Conservation (phyloP, 2,797 vertebrate genomes). For the Gorsachius magnificus region DNA sequence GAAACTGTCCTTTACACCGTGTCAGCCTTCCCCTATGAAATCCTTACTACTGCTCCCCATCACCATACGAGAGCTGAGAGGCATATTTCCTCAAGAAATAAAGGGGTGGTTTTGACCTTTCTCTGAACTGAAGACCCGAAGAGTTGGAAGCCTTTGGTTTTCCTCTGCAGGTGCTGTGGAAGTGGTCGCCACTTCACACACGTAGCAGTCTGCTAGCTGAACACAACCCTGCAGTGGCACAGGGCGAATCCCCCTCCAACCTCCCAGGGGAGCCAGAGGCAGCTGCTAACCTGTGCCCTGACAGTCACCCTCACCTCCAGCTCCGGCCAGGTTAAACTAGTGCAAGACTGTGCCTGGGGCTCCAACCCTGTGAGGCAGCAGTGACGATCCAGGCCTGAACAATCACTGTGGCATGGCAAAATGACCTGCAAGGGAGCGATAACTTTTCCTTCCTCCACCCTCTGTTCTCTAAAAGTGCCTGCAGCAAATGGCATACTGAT, state of each 20-base stretch:
- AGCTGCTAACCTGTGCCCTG: background rate
- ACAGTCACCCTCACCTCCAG: background rate
- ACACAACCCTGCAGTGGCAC: background rate
- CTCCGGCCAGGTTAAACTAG: background rate
- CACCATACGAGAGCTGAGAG: background rate
- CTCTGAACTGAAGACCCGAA: background rate
- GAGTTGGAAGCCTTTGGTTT: background rate
- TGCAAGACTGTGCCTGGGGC: background rate
- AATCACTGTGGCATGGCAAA: background rate
- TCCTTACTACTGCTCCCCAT: background rate
- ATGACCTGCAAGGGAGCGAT: background rate
- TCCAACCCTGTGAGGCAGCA: background rate
- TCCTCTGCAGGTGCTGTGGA: background rate
- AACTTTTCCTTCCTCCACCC: background rate
- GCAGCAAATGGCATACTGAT: background rate
- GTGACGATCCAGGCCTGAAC: background rate
- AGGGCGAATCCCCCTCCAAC: background rate
- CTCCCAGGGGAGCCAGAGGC: background rate
- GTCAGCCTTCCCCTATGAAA: background rate
- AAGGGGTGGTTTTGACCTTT: background rate
- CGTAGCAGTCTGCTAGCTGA: background rate
- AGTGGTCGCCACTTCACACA: background rate
- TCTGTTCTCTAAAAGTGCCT: background rate
- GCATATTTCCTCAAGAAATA: background rate
- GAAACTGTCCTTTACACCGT: background rate